Percentiles rank a stretch among this genome's conserved stretches.
Evolutionary conservation across 2,797 vertebrate species (phyloP).

Genomic region (Gymnopithys bicolor): DNA sequence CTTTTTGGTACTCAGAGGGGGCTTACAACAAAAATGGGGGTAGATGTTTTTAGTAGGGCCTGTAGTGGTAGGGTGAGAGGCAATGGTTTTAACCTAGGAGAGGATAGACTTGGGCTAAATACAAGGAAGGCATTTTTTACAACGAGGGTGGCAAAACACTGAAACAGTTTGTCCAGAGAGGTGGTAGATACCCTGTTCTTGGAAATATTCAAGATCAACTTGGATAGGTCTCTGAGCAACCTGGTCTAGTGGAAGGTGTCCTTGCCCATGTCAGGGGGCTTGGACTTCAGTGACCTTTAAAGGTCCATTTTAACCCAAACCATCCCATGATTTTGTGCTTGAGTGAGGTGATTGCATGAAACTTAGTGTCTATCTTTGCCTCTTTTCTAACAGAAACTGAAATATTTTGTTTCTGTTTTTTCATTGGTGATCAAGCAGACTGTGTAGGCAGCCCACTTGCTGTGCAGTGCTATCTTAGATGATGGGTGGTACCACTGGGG

Average conservation of each 20-base stretch:
- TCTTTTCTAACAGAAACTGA: background rate
- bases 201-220: background rate
- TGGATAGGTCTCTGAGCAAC: background rate
- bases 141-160: background rate
- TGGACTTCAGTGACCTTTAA: background rate
- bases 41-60: background rate
- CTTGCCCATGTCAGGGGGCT: background rate
- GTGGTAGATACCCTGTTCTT: background rate
- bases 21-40: background rate
- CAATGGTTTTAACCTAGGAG: background rate
- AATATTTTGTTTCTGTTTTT: background rate
- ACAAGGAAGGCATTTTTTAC: background rate
- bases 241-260: background rate
- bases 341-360: background rate
- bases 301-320: background rate
- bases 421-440: background rate
- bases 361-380: background rate
- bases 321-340: background rate
- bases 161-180: background rate
- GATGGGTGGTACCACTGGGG: background rate
- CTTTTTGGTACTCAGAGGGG: background rate
- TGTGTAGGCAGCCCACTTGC: background rate
- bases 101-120: background rate
- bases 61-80: background rate
- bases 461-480: rapidly evolving